These are phyloP conservation scores for Sesia apiformis DNA, from an alignment of 2,888 invertebrate species.

Conservation along the genomic window DNA sequence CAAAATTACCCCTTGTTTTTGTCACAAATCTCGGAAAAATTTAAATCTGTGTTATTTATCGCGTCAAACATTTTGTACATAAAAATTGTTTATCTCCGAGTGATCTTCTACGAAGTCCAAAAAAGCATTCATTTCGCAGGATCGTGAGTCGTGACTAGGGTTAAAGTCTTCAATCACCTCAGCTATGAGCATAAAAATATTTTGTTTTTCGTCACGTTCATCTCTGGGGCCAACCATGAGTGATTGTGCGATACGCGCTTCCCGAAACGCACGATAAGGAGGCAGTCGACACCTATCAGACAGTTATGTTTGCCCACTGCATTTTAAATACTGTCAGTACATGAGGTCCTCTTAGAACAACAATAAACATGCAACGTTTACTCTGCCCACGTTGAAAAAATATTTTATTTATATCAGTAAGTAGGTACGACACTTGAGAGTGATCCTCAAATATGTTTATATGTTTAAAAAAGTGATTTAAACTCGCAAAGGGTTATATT, in stretches of 20 bases:
- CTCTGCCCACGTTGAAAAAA: too few species aligned
- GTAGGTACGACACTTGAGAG: neutral
- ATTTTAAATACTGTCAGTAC: constrained; percentile 12
- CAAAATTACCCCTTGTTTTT: constrained; percentile 5
- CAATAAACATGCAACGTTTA: too few species aligned
- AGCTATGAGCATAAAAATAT: constrained; percentile 31
- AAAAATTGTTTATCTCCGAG: constrained; percentile 6
- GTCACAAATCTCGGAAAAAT: constrained; percentile 9
- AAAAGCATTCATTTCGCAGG: constrained; percentile 34
- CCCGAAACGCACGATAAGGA: constrained; percentile 32
- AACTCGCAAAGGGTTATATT: neutral
- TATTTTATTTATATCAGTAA: neutral
- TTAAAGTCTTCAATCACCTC: constrained; percentile 30
- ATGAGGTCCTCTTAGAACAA: too few species aligned
- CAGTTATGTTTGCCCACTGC: constrained; percentile 28
- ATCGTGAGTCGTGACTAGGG: constrained; percentile 44
- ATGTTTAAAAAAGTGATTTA: neutral
- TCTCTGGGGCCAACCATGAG: constrained; percentile 15
- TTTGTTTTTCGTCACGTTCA: constrained; percentile 36
- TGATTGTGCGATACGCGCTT: constrained; percentile 28
- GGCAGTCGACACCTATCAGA: constrained; percentile 25
- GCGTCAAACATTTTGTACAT: constrained; percentile 9
- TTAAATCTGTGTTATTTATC: constrained; percentile 3
- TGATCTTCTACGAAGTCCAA: constrained; percentile 30
- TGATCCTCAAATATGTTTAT: neutral